These are phyloP conservation scores for Chiloscyllium plagiosum DNA, from an alignment of 2,113 vertebrate species.

Conservation along the genomic window DNA sequence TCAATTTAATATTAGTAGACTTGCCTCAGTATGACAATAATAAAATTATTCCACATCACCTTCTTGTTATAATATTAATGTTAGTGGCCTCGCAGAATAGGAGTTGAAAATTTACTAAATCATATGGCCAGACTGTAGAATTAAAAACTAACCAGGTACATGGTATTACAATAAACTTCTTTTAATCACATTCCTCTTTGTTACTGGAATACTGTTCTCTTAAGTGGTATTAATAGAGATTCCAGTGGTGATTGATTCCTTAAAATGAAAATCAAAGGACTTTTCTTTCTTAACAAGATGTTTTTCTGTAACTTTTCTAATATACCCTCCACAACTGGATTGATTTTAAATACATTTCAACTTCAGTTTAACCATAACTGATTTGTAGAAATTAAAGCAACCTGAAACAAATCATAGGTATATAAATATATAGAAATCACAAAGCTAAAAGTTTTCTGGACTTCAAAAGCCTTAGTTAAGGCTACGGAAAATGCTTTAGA, in stretches of 20 bases:
- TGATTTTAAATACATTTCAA: neutral
- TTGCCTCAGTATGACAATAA: neutral
- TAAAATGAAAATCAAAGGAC: neutral
- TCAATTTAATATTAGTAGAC: neutral
- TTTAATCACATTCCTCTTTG: neutral
- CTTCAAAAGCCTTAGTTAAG: neutral
- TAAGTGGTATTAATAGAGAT: neutral
- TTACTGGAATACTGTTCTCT: neutral
- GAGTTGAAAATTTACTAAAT: neutral
- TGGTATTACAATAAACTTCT: neutral
- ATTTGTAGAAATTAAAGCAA: neutral
- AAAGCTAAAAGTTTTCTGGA: neutral
- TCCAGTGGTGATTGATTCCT: neutral
- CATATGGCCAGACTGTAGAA: neutral
- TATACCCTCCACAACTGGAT: neutral
- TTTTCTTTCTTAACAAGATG: neutral
- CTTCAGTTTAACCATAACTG: neutral
- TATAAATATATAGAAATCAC: neutral
- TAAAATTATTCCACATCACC: neutral
- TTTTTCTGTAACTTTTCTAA: neutral
- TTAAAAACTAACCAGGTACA: neutral
- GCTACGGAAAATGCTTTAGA: neutral
- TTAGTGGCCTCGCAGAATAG: neutral
- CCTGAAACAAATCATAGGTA: neutral
- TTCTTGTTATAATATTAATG: neutral